Evolutionary conservation across 2,113 vertebrate species (phyloP).

Genomic region (Bungarus multicinctus): DNA sequence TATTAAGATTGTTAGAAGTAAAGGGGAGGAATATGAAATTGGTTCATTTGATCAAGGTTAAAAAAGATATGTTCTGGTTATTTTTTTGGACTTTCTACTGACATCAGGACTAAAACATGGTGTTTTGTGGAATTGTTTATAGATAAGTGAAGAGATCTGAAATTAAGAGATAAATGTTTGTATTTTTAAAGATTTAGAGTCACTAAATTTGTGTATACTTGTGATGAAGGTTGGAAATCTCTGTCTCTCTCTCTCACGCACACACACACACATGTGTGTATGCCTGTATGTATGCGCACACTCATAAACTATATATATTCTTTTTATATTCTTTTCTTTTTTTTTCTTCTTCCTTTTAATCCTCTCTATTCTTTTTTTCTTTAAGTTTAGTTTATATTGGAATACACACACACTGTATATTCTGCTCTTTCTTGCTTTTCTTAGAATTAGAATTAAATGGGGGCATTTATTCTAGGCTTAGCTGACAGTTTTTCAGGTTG

Average conservation of each 20-base stretch:
- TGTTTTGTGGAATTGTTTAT: background rate
- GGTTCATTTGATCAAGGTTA: background rate
- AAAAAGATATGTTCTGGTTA: background rate
- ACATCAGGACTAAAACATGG: no score
- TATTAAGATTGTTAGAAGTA: background rate
- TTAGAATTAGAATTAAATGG: background rate
- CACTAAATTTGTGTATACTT: background rate
- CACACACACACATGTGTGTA: background rate
- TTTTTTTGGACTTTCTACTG: background rate
- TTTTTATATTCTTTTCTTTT: background rate
- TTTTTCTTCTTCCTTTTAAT: background rate
- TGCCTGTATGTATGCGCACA: background rate
- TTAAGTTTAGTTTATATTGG: background rate
- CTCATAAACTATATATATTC: background rate
- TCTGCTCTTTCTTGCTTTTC: background rate
- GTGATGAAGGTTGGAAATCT: background rate
- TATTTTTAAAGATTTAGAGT: background rate
- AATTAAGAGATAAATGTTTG: no score
- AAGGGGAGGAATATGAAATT: background rate
- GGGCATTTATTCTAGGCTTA: background rate
- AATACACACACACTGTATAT: background rate
- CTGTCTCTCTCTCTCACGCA: no score
- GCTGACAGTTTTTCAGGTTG: background rate
- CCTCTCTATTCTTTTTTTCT: background rate
- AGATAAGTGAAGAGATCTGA: no score